These are phyloP conservation scores for Pica pica DNA, from an alignment of 2,113 vertebrate genomes.

Conservation along the genomic window DNA sequence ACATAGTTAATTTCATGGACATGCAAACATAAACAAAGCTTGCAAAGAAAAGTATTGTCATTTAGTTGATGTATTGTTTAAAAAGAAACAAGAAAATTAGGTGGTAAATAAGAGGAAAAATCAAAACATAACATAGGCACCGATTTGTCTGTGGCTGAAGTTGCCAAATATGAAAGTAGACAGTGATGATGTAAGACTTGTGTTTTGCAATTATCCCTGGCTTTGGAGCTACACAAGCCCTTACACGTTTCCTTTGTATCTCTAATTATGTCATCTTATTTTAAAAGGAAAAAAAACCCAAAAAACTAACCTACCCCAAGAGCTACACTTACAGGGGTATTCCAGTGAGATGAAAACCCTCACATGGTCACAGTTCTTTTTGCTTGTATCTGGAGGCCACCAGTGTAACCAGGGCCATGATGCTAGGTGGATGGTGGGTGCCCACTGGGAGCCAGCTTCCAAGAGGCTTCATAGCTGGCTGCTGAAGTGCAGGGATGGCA, in stretches of 20 bases:
- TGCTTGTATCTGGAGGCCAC: neutral
- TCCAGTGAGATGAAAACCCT: neutral
- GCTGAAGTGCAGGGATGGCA: neutral
- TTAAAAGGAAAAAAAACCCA: neutral
- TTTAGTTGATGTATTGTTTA: neutral
- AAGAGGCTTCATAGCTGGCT: neutral
- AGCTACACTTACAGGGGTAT: neutral
- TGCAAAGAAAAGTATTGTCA: neutral
- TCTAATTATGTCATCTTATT: neutral
- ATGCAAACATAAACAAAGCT: neutral
- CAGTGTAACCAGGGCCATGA: neutral
- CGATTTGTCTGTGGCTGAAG: neutral
- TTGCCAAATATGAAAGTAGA: neutral
- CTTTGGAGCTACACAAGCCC: neutral
- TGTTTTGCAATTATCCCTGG: neutral
- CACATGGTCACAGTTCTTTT: neutral
- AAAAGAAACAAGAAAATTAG: neutral
- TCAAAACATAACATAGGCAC: neutral
- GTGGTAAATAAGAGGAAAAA: neutral
- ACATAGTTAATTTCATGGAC: neutral
- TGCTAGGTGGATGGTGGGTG: neutral
- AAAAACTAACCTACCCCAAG: neutral
- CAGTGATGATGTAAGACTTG: neutral
- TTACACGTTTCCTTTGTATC: neutral
- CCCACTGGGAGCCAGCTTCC: neutral